Conservation (phyloP, 2,888 invertebrate species). For the Automeris io region DNA sequence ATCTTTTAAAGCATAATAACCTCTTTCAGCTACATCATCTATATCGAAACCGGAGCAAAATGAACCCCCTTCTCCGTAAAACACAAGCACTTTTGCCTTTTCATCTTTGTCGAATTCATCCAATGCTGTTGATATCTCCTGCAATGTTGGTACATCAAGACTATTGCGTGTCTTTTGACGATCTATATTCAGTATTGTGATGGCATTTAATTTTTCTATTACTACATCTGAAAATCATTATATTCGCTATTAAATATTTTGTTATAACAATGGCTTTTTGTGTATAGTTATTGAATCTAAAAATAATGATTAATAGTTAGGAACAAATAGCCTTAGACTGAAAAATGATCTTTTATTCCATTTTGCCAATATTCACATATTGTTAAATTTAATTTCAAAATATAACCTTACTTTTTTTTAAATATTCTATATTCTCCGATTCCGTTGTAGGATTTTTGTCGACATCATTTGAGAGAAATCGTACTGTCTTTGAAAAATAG, state of each 20-base stretch:
- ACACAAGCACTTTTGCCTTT: constrained; percentile 82
- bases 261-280: no score
- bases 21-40: constrained; percentile 79
- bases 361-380: no score
- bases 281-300: no score
- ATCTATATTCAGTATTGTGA: constrained; percentile 92
- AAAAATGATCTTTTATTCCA: no score
- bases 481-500: constrained; percentile 26
- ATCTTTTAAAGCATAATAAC: constrained; percentile 52
- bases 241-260: no score
- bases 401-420: constrained; percentile 55
- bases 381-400: constrained; percentile 12
- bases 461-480: constrained; percentile 39
- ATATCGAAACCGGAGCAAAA: constrained; percentile 96
- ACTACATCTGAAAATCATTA: constrained; percentile 56
- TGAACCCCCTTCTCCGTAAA: constrained; percentile 94
- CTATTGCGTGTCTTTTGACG: constrained; percentile 90
- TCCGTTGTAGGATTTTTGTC: constrained; percentile 34
- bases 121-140: constrained; percentile 83
- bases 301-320: no score
- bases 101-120: constrained; percentile 87
- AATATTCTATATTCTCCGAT: constrained; percentile 45
- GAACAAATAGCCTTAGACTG: no score
- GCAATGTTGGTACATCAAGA: constrained; percentile 83
- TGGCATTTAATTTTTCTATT: constrained; percentile 78